phyloP scores from a whole-genome alignment of 2,888 invertebrate species.

The Notodonta dromedarius region DNA sequence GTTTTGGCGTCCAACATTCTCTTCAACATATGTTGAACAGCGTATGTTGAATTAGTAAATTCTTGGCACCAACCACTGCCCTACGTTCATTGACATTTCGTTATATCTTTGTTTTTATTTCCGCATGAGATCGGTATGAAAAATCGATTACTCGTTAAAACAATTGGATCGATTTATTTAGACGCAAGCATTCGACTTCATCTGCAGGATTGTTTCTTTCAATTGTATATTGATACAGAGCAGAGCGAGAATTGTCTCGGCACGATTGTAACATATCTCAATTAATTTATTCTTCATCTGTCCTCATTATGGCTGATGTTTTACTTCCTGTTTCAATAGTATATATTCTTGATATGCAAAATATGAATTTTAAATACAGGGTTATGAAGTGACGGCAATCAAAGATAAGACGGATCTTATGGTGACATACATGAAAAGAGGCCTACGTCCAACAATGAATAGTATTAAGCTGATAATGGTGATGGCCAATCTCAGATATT shows the following conservation, averaged over 20 bases:
- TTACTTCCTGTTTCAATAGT: constrained; percentile 22
- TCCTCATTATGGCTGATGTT: constrained; percentile 30
- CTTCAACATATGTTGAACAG: constrained; percentile 20
- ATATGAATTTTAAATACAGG: background rate
- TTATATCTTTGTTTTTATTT: constrained; percentile 38
- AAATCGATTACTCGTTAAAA: constrained; percentile 5
- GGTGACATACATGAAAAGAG: too few species aligned
- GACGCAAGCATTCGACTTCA: constrained; percentile 2
- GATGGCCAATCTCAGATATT: too few species aligned
- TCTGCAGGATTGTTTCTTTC: constrained; percentile 28
- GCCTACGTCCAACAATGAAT: too few species aligned
- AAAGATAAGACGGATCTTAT: too few species aligned
- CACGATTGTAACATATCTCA: constrained; percentile 29
- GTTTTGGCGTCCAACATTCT: constrained; percentile 27
- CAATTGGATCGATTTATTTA: constrained; percentile 7
- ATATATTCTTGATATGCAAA: constrained; percentile 7
- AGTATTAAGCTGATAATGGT: too few species aligned
- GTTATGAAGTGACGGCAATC: too few species aligned
- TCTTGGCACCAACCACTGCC: constrained; percentile 41
- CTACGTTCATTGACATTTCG: constrained; percentile 53
- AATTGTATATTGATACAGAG: too few species aligned
- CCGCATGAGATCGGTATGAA: constrained; percentile 14
- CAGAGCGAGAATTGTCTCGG: too few species aligned
- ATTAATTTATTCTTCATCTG: constrained; percentile 39
- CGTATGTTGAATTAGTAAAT: constrained; percentile 31